phyloP scores from a whole-genome alignment of 2,888 invertebrate species.

The Muscina levida region DNA sequence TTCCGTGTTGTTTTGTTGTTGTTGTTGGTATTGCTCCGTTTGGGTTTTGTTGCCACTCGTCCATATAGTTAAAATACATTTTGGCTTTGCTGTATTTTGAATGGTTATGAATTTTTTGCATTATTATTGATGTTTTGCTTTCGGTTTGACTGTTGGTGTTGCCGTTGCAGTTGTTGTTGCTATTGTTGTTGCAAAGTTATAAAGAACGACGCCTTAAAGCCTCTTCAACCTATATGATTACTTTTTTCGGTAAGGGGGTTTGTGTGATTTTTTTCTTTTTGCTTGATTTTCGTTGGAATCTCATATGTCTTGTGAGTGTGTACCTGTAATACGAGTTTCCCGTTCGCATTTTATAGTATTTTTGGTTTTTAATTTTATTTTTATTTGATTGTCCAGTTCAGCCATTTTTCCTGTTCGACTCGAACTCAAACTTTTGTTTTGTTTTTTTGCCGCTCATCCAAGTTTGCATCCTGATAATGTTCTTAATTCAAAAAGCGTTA shows the following conservation, averaged over 20 bases:
- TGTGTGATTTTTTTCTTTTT: conserved; percentile 1
- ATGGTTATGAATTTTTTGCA: conserved; percentile 50
- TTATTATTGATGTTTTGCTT: conserved; percentile 42
- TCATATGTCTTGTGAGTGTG: conserved; percentile 34
- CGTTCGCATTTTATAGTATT: conserved; percentile 4
- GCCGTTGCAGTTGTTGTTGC: conserved; percentile 25
- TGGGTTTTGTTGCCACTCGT: no score
- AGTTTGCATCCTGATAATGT: conserved; percentile 47
- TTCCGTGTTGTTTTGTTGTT: conserved; percentile 5
- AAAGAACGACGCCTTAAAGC: conserved; percentile 72
- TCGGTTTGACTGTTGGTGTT: conserved; percentile 21
- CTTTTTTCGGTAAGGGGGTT: conserved; percentile 18
- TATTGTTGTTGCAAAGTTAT: conserved; percentile 68
- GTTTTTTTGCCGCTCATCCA: conserved; percentile 7
- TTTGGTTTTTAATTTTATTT: conserved; percentile 62
- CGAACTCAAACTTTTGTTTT: neutral
- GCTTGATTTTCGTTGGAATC: conserved; percentile 32
- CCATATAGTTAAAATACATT: neutral
- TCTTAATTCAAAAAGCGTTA: conserved; percentile 62
- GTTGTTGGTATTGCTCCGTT: conserved; percentile 31
- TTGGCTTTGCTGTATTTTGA: conserved; percentile 31
- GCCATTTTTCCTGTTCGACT: conserved; percentile 26
- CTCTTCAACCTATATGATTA: conserved; percentile 59
- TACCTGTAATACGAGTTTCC: conserved; percentile 59
- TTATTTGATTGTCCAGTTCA: conserved; percentile 65